These are phyloP conservation scores for Anoplopoma fimbria DNA, from an alignment of 2,113 vertebrate genomes.

Conservation along the genomic window DNA sequence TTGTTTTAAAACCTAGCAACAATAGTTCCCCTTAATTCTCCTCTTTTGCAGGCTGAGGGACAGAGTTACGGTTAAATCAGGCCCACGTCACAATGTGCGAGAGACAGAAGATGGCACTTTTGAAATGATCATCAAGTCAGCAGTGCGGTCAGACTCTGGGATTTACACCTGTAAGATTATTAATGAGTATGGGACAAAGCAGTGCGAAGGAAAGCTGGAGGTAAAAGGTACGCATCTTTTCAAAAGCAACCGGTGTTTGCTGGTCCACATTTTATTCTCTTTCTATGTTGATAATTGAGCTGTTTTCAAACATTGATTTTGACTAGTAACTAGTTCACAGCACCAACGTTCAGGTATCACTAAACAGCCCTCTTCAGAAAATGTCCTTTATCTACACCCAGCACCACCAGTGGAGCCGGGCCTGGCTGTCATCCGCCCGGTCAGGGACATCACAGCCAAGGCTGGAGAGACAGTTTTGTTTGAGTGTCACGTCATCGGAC, in stretches of 20 bases:
- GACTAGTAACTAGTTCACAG: constrained; percentile 6
- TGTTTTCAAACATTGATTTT: background rate
- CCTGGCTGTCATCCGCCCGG: constrained; percentile 90
- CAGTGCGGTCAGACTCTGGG: constrained; percentile 88
- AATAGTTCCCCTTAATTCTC: background rate
- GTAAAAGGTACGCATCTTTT: constrained; percentile 89
- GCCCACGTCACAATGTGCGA: constrained; percentile 85
- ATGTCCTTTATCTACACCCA: constrained; percentile 67
- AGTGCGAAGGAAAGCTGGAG: constrained; percentile 93
- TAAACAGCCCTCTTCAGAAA: constrained; percentile 20
- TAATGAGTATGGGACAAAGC: constrained; percentile 96
- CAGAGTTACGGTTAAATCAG: constrained; percentile 92
- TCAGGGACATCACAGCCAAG: constrained; percentile 93
- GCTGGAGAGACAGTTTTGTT: constrained; percentile 95
- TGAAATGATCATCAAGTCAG: constrained; percentile 89
- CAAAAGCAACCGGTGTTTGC: background rate
- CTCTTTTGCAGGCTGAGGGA: constrained; percentile 90
- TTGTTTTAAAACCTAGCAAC: constrained; percentile 9
- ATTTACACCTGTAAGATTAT: constrained; percentile 97
- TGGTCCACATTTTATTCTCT: background rate
- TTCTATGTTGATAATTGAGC: background rate
- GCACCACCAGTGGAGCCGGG: constrained; percentile 88
- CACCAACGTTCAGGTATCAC: background rate
- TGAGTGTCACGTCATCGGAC: constrained; percentile 93
- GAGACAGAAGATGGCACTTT: constrained; percentile 86